Base-by-base conservation (phyloP, 2,888 invertebrate genomes). In the Reticulitermes lucifugus region DNA sequence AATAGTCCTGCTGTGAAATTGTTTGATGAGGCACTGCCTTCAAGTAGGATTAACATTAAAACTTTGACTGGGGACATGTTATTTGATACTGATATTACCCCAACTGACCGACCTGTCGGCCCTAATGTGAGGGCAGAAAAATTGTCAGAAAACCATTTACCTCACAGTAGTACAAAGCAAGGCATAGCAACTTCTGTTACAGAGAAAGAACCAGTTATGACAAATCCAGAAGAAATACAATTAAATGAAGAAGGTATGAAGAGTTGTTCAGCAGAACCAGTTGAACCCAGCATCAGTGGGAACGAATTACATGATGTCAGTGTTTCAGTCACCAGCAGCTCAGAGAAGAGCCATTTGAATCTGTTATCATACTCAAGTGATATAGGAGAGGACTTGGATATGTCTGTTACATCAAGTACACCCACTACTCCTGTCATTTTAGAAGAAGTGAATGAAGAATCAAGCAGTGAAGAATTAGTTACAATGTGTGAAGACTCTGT, bases 321-420 rank as follows among this genome's bases (percentile, higher is more conserved):
- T 55, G 14, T 55, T 55, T 55, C 55, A 55, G 55, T 55, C 55
- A 55, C 55, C 55, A 55, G 18, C 14, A 18, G 14, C 12, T 55
- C 65, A 9, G 65, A 65, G 7, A 65, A n/a, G 9, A 65, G 12
- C 25, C 25, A 25, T 7, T 25, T 65, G n/a, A 65, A 65, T 14
- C n/a, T 65, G 65, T 25, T 25, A 7, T 25, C 65, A 25, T 65
- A 65, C 65, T 25, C n/a, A 7, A 65, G 46, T 46, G 77, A 77
- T 25, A 46, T 51, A 51, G 77, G 77, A 77, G 43, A 77, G 51
- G 81, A 81, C 46, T 46, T 81, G 22, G 81, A 70, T n/a, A 81
- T 81, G 81, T 81, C 81, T 43, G 81, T 81, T 1, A 70, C 81
- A n/a, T 81, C 81, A 4, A 81, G 81, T 65, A 70, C 65, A 46